phyloP scores from a whole-genome alignment of 2,888 invertebrate genomes.

The Melipona bicolor region DNA sequence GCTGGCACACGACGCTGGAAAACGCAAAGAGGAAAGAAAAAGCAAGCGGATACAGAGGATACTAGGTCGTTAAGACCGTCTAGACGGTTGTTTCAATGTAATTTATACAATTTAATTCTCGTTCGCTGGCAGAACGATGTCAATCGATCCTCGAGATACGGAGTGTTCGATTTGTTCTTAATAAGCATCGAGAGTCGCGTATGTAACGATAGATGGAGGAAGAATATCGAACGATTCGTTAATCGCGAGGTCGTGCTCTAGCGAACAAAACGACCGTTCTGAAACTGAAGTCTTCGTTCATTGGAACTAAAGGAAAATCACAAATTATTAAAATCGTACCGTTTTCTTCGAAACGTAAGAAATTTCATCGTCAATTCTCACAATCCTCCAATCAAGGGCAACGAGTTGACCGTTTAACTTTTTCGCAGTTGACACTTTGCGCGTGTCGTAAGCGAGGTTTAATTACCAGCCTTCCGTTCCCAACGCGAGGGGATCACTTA shows the following conservation, averaged over 20 bases:
- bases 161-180: background rate
- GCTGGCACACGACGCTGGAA: background rate
- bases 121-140: too few species aligned
- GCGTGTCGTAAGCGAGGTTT: background rate
- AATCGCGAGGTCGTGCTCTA: background rate
- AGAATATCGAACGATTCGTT: background rate
- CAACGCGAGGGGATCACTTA: conserved; percentile 49
- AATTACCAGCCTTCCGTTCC: background rate
- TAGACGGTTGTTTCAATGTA: background rate
- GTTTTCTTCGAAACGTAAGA: background rate
- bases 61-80: background rate
- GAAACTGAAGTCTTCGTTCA: background rate
- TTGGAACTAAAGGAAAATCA: background rate
- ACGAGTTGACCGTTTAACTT: too few species aligned
- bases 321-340: too few species aligned
- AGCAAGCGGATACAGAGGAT: background rate
- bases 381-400: too few species aligned
- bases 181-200: conserved; percentile 2
- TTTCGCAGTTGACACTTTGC: background rate
- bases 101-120: conserved; percentile 25
- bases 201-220: background rate
- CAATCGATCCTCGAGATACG: background rate
- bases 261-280: background rate
- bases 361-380: background rate
- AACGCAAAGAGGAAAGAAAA: background rate